Percentiles rank a stretch among this genome's conserved stretches.
Conservation (phyloP, 2,888 invertebrate species). For the Congeria kusceri region DNA sequence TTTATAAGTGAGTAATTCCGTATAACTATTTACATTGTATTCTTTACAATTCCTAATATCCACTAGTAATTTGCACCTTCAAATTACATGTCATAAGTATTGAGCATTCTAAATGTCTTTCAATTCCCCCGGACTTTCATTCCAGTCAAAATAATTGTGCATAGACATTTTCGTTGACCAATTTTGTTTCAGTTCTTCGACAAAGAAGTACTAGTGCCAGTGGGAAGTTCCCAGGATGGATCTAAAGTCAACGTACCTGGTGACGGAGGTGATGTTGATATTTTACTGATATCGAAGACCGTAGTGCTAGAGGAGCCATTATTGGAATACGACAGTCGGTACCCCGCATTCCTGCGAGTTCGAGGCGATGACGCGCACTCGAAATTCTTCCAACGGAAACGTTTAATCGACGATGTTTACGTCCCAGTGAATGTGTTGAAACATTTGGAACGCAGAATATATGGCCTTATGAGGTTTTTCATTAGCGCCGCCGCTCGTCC, state of each 20-base stretch:
- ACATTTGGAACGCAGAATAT: not conserved
- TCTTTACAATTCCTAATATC: too few species aligned
- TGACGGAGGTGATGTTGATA: conserved; percentile 40
- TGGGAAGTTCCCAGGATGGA: conserved; percentile 41
- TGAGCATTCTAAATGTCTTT: too few species aligned
- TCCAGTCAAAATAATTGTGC: too few species aligned
- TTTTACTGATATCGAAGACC: conserved; percentile 22
- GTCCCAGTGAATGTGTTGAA: conserved; percentile 9
- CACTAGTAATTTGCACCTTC: too few species aligned
- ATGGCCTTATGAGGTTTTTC: not conserved
- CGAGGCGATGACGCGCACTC: conserved; percentile 6
- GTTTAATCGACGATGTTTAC: conserved; percentile 3
- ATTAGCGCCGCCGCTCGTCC: not conserved
- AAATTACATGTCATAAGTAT: too few species aligned
- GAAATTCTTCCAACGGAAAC: conserved; percentile 8
- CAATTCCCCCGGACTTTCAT: too few species aligned
- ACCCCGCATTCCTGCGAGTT: conserved; percentile 40
- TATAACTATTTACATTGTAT: too few species aligned
- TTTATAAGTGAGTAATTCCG: too few species aligned
- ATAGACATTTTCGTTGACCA: too few species aligned
- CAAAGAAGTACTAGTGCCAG: conserved; percentile 11
- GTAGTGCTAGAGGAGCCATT: conserved; percentile 12
- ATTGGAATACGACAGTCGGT: conserved; percentile 24
- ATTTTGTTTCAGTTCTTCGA: not conserved
- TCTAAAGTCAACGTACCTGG: conserved; percentile 26